Base-by-base conservation (phyloP, 2,888 invertebrate species). In the Orchesellides sinensis region DNA sequence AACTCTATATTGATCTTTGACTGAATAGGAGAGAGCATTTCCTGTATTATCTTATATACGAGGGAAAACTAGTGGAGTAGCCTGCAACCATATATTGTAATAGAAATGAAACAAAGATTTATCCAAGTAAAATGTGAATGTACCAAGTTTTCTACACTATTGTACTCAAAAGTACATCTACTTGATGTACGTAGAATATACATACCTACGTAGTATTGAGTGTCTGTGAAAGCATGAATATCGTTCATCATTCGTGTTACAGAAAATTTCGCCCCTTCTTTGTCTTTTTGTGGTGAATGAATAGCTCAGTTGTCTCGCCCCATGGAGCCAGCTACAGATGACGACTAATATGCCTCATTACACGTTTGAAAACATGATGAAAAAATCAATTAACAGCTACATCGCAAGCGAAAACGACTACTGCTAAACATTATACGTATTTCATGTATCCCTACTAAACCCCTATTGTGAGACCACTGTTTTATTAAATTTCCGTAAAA, bases 381-480 rank as follows among this genome's bases (percentile, higher is more conserved):
- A 81, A 74, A 81, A 81, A 79, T 81, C 81, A 81, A 81, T 81
- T 81, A 81, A 81, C 81, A 81, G 59, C 74, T 74, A 73, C 65
- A 80, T 66, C 73, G 32, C 52, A 54, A 69, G 2, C 40, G n/a
- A 21, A 45, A 17, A 23, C 17, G n/a, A 49, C 27, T 54, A 61
- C 59, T 47, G 40, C 40, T n/a, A 40, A 40, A n/a, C n/a, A n/a
- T n/a, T n/a, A n/a, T n/a, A n/a, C n/a, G n/a, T n/a, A n/a, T n/a
- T n/a, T n/a, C n/a, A n/a, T n/a, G n/a, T n/a, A n/a, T n/a, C n/a
- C n/a, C n/a, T n/a, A n/a, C n/a, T n/a, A n/a, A n/a, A n/a, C n/a
- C n/a, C n/a, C n/a, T n/a, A n/a, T n/a, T n/a, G n/a, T n/a, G n/a
- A n/a, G n/a, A n/a, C n/a, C n/a, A n/a, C n/a, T n/a, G n/a, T n/a